These are phyloP conservation scores for Sylvia borin DNA, from an alignment of 2,797 vertebrate genomes.

Conservation along the genomic window DNA sequence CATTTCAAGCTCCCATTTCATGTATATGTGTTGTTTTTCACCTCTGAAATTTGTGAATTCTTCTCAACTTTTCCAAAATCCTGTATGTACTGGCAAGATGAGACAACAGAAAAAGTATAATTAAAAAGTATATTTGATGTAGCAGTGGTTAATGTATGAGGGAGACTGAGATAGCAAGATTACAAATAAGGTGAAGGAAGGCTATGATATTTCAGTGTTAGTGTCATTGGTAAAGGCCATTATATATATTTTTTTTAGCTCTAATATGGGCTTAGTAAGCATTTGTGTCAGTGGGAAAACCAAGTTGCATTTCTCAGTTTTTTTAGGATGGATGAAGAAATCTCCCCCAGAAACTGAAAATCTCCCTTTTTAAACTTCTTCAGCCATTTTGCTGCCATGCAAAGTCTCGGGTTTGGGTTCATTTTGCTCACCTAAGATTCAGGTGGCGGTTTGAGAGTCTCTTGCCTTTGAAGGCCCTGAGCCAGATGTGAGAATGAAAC, in stretches of 20 bases:
- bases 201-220: neutral
- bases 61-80: neutral
- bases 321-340: neutral
- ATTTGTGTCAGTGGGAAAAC: neutral
- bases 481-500: too few species aligned
- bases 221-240: neutral
- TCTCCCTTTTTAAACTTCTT: neutral
- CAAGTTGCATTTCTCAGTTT: accelerated
- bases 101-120: neutral
- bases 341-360: neutral
- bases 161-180: neutral
- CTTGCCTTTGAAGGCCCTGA: too few species aligned
- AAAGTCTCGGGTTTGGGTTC: too few species aligned
- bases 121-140: neutral
- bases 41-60: neutral
- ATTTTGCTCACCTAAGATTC: too few species aligned
- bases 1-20: neutral
- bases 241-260: neutral
- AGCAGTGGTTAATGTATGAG: neutral
- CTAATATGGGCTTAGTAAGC: neutral
- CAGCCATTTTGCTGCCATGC: neutral
- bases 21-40: neutral
- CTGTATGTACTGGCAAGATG: neutral
- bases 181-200: neutral
- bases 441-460: too few species aligned